These are phyloP conservation scores for Uropsilus gracilis DNA, from an alignment of 2,113 vertebrate genomes.

Conservation along the genomic window DNA sequence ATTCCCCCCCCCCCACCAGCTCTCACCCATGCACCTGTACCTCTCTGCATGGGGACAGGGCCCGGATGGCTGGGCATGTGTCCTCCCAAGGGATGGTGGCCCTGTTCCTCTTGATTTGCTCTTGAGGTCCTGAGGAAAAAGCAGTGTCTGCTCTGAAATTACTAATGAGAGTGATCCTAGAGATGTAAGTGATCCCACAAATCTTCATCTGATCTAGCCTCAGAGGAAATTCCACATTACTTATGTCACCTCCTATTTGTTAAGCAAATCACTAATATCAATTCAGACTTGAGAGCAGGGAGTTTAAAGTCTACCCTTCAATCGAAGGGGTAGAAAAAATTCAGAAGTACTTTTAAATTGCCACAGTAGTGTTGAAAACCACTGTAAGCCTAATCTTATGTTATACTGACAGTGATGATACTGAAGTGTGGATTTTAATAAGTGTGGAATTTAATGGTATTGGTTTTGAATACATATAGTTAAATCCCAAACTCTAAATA, in stretches of 20 bases:
- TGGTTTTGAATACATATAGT: neutral
- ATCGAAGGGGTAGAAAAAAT: neutral
- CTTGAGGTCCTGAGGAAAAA: neutral
- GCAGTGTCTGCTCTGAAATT: neutral
- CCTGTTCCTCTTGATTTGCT: too few relatives aligned
- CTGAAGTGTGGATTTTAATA: neutral
- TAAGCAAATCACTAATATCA: neutral
- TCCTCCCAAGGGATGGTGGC: too few relatives aligned
- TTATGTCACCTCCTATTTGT: neutral
- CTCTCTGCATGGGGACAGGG: too few relatives aligned
- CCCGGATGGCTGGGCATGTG: too few relatives aligned
- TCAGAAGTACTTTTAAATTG: neutral
- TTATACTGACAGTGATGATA: neutral
- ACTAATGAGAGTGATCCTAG: neutral
- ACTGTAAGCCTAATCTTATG: neutral
- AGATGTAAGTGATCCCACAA: neutral
- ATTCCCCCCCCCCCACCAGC: too few relatives aligned
- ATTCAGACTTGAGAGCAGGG: neutral
- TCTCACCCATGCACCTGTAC: too few relatives aligned
- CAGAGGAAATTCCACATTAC: neutral
- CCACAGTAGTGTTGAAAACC: neutral
- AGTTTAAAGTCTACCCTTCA: neutral
- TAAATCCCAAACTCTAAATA: neutral
- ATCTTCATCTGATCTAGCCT: neutral
- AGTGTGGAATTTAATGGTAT: neutral